Evolutionary conservation across 2,888 invertebrate genomes (phyloP).

Genomic region (Mythimna pallens): DNA sequence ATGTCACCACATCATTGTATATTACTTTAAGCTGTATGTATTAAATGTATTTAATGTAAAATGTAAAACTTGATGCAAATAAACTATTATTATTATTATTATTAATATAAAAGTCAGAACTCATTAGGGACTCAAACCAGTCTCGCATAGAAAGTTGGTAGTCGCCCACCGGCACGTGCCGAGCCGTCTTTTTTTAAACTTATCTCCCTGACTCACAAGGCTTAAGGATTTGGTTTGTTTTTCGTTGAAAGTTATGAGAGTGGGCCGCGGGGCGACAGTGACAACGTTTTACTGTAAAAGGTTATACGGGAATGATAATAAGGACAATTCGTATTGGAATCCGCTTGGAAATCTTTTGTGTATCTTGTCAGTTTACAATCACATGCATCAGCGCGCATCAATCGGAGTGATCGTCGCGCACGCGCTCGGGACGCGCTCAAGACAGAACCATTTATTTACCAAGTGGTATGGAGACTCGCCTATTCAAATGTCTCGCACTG

Average conservation of each 20-base stretch:
- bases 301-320: constrained; percentile 61
- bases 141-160: constrained; percentile 56
- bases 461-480: constrained; percentile 76
- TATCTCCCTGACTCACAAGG: constrained; percentile 50
- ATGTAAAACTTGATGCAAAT: no score
- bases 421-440: constrained; percentile 48
- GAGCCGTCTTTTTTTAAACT: constrained; percentile 49
- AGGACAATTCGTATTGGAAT: constrained; percentile 57
- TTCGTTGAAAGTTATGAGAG: constrained; percentile 54
- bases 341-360: constrained; percentile 59
- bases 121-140: constrained; percentile 58
- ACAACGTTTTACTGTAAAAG: constrained; percentile 51
- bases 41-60: no score
- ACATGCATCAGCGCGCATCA: constrained; percentile 72
- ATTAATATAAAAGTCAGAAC: constrained; percentile 52
- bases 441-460: constrained; percentile 75
- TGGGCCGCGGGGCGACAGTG: constrained; percentile 36
- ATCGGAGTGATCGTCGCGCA: constrained; percentile 65
- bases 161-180: constrained; percentile 61
- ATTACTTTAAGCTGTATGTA: no score
- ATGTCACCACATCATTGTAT: no score
- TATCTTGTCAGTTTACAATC: constrained; percentile 69
- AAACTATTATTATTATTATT: no score
- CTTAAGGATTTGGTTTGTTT: constrained; percentile 56
- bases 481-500: constrained; percentile 85